phyloP scores from a whole-genome alignment of 2,797 vertebrate genomes.

The Pseudocheirus occidentalis region DNA sequence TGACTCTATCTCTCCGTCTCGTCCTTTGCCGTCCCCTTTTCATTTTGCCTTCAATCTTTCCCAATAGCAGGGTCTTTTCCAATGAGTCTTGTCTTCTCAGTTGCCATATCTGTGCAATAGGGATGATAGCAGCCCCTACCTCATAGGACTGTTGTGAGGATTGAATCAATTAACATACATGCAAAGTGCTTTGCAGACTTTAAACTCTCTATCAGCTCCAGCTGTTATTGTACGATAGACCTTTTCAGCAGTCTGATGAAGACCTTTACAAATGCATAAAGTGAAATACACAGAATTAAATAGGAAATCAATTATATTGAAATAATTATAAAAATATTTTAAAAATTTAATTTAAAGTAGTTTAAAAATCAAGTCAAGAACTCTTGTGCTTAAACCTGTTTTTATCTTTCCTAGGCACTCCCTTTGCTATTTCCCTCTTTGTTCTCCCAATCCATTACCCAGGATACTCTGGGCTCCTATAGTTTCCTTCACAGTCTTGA shows the following conservation, averaged over 20 bases:
- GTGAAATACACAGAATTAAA: not conserved
- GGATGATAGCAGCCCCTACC: no score
- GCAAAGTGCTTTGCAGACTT: not conserved
- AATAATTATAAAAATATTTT: not conserved
- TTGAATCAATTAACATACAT: not conserved
- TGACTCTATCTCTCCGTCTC: not conserved
- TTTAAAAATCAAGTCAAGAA: not conserved
- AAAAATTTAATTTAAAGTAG: no score
- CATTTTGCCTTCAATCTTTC: no score
- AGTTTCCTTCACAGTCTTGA: not conserved
- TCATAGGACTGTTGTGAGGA: not conserved
- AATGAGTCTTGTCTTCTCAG: no score
- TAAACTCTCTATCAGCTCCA: not conserved
- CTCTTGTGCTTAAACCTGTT: not conserved
- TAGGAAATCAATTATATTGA: not conserved
- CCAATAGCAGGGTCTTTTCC: no score
- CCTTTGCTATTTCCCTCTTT: not conserved
- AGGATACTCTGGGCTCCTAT: not conserved
- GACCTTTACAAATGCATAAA: not conserved
- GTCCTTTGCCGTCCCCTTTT: not conserved
- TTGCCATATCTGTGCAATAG: no score
- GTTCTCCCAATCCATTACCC: not conserved
- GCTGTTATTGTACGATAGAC: not conserved
- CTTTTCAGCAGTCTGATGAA: not conserved
- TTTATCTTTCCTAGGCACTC: not conserved